Conservation (phyloP, 2,797 vertebrate species). For the Cryptoblepharus egeriae region DNA sequence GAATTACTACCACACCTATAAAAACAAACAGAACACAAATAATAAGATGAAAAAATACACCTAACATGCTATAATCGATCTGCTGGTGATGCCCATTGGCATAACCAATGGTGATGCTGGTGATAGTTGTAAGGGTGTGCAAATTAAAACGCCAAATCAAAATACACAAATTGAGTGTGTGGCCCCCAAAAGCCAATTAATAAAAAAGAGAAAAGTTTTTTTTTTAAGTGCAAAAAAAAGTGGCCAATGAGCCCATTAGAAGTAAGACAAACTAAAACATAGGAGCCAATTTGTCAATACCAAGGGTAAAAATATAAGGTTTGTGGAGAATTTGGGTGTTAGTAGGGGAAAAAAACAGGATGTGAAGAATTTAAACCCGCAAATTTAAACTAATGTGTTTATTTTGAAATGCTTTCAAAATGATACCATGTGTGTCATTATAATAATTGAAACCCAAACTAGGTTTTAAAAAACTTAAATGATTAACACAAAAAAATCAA, state of each 20-base stretch:
- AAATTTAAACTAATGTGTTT: conserved; percentile 81
- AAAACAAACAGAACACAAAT: conserved; percentile 10
- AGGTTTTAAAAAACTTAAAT: conserved; percentile 75
- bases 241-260: conserved; percentile 14
- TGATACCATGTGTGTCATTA: conserved; percentile 74
- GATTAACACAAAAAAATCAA: conserved; percentile 78
- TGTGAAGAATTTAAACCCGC: conserved; percentile 57
- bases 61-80: conserved; percentile 40
- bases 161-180: not conserved
- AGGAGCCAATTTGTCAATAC: conserved; percentile 36
- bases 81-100: too few relatives aligned
- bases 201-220: conserved; percentile 44
- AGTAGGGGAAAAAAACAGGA: not conserved
- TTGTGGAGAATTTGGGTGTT: conserved; percentile 55
- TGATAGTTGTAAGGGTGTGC: conserved; percentile 22
- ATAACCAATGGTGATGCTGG: too few relatives aligned
- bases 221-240: conserved; percentile 53
- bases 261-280: conserved; percentile 37
- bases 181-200: conserved; percentile 25
- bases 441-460: conserved; percentile 79
- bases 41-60: conserved; percentile 55
- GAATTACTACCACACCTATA: conserved; percentile 27
- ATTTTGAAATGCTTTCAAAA: conserved; percentile 76
- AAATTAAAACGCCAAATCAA: not conserved
- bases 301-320: conserved; percentile 50